Percentiles rank a stretch among this genome's conserved stretches.
These are phyloP conservation scores for Zeugodacus cucurbitae DNA, from an alignment of 1,140 invertebrate species.

Conservation along the genomic window DNA sequence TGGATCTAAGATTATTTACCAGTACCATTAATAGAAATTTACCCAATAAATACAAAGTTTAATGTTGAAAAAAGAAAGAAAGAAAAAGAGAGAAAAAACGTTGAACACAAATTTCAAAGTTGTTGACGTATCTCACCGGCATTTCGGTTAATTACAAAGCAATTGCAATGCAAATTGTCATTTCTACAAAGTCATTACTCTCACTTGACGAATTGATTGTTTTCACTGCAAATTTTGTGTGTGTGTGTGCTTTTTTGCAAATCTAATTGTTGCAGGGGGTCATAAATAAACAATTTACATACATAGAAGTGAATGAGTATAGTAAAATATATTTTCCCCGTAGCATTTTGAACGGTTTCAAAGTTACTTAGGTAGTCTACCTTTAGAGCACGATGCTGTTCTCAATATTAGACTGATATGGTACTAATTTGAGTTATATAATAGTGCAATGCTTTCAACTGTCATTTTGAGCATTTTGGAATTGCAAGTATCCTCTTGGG, in stretches of 20 bases:
- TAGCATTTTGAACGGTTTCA: no score
- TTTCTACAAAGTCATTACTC: background rate
- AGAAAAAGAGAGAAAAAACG: background rate
- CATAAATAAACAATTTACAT: background rate
- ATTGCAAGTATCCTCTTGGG: no score
- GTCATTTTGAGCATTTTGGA: no score
- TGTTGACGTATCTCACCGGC: background rate
- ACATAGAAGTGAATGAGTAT: no score
- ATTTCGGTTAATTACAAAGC: background rate
- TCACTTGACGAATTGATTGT: slow-evolving; percentile 5
- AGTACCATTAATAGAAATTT: background rate
- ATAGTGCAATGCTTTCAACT: no score
- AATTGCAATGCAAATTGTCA: background rate
- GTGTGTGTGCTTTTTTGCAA: background rate
- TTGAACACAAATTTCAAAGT: background rate
- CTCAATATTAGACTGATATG: no score
- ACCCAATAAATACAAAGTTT: background rate
- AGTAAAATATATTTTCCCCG: no score
- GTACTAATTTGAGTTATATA: no score
- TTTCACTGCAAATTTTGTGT: background rate
- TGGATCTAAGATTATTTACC: background rate
- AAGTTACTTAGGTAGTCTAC: no score
- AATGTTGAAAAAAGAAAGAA: background rate
- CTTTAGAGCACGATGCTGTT: no score
- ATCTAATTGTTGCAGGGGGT: background rate